phyloP scores from a whole-genome alignment of 2,888 invertebrate species.

The Tetanocera ferruginea region DNA sequence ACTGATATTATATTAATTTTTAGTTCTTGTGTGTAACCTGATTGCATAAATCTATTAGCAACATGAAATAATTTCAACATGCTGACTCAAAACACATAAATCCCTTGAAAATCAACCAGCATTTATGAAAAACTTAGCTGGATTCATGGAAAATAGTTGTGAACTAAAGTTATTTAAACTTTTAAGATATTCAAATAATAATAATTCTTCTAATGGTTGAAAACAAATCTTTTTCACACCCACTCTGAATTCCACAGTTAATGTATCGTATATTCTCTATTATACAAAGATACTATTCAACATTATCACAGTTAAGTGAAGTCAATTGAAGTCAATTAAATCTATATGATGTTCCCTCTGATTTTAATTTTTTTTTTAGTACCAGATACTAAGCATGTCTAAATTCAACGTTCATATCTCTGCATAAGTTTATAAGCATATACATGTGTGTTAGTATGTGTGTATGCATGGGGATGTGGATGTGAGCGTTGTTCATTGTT shows the following conservation, averaged over 20 bases:
- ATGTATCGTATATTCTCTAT: not conserved
- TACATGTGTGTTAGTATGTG: not conserved
- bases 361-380: constrained; percentile 18
- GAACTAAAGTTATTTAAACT: too few relatives aligned
- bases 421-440: not conserved
- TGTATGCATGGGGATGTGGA: not conserved
- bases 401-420: not conserved
- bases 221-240: not conserved
- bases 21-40: too few relatives aligned
- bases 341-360: constrained; percentile 31
- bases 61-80: too few relatives aligned
- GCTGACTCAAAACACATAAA: too few relatives aligned
- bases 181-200: too few relatives aligned
- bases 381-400: not conserved
- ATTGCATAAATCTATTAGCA: too few relatives aligned
- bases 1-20: too few relatives aligned
- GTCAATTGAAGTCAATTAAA: constrained; percentile 47
- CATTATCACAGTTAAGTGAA: constrained; percentile 40
- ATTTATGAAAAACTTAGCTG: too few relatives aligned
- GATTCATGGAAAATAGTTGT: too few relatives aligned
- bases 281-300: not conserved
- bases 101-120: too few relatives aligned
- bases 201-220: too few relatives aligned
- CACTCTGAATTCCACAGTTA: not conserved
- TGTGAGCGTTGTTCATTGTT: too few relatives aligned